These are phyloP conservation scores for Diplodus sargus DNA, from an alignment of 2,797 vertebrate genomes.

Conservation along the genomic window DNA sequence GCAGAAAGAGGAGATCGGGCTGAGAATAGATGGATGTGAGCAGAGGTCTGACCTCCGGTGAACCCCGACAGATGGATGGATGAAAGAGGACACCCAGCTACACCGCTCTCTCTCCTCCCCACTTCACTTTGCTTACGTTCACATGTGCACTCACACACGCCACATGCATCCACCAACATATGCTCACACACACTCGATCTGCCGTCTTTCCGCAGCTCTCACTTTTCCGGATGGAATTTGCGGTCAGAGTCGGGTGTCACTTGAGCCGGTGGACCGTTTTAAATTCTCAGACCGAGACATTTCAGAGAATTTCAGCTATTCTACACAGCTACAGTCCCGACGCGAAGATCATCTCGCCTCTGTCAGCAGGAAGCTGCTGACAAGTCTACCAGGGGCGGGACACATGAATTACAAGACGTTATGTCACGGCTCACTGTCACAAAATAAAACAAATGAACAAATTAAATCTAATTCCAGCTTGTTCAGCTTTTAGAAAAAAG, in stretches of 20 bases:
- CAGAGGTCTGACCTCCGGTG: conserved; percentile 49
- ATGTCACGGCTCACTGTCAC: background rate
- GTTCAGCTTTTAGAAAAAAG: background rate
- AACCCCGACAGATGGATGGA: conserved; percentile 53
- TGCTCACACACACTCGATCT: background rate
- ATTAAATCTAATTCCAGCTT: background rate
- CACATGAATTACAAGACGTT: background rate
- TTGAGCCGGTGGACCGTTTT: background rate
- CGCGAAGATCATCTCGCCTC: background rate
- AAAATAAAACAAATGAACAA: background rate
- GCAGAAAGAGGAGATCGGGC: conserved; percentile 15
- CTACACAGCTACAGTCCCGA: background rate
- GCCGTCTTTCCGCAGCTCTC: conserved; percentile 25
- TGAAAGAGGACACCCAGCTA: conserved; percentile 35
- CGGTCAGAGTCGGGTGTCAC: conserved; percentile 34
- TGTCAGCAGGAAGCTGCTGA: conserved; percentile 28
- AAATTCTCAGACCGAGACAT: conserved; percentile 17
- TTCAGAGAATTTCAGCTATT: background rate
- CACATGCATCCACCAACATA: background rate
- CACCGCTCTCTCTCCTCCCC: conserved; percentile 27
- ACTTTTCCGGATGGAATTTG: conserved; percentile 52
- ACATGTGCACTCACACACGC: background rate
- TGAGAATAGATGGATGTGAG: conserved; percentile 38
- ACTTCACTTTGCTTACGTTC: conserved; percentile 60
- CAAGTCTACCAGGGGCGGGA: background rate